Conservation (phyloP, 2,113 vertebrate genomes). For the Arenaria interpres region DNA sequence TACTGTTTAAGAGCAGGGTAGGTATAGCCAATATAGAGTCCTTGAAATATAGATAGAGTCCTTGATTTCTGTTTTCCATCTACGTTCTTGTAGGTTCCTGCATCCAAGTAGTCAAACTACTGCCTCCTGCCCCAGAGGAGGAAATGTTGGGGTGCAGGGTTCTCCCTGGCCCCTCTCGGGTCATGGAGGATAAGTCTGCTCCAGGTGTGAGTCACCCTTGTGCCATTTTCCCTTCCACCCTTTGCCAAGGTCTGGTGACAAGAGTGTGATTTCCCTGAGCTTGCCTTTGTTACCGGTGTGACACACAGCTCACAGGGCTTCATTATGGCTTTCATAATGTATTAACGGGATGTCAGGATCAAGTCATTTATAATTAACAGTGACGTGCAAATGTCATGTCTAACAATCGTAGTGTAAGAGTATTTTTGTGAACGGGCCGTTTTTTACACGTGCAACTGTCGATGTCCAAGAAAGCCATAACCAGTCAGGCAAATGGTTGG, state of each 20-base stretch:
- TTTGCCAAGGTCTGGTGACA: not conserved
- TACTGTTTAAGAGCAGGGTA: not conserved
- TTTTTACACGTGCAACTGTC: not conserved
- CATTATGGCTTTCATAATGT: conserved; percentile 24
- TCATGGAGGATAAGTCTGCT: not conserved
- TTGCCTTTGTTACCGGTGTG: conserved; percentile 22
- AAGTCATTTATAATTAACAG: conserved; percentile 33
- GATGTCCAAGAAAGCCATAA: not conserved
- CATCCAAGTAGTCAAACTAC: accelerated
- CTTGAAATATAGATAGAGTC: not conserved
- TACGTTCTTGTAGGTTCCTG: not conserved
- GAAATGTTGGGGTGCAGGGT: not conserved
- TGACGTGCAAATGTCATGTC: not conserved
- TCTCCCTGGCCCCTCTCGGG: not conserved
- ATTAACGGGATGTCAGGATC: not conserved
- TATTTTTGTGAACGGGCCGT: not conserved
- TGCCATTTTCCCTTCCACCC: not conserved
- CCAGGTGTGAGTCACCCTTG: not conserved
- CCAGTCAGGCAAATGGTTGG: not conserved
- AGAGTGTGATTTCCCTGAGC: not conserved
- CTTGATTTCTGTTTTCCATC: not conserved
- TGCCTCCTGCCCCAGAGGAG: not conserved
- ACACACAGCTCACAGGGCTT: not conserved
- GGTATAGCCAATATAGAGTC: not conserved
- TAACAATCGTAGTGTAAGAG: not conserved